Evolutionary conservation across 2,113 vertebrate species (phyloP), one percentile per base, ranked within the genome.

Genomic region (Rhinogobius similis): DNA sequence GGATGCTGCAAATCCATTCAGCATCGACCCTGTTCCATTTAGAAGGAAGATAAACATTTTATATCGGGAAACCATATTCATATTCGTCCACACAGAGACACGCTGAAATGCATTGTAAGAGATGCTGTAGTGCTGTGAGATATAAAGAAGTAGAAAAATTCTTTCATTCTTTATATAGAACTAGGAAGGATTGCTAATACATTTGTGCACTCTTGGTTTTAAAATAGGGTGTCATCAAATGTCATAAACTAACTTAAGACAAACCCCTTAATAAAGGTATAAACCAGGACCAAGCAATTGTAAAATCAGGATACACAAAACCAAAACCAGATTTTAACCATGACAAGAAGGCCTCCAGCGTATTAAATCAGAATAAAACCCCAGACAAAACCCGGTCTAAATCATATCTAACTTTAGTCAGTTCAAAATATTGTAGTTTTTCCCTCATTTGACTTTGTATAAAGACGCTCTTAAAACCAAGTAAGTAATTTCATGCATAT

Each of bases 21-120:
- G 67, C 88, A 93, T 93, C 82, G 92, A 93, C 92, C 79, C 65
- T 67, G 24, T 70, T 71, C 75, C 85, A 86, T 88, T 91, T 82
- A 75, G 80, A 74, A 18, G 16, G 58, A 81, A 69, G 86, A 90
- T 86, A 90, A 90, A 87, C 86, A 86, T 84, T 85, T 90, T 84
- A 86, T 83, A 80, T 77, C 68, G 86, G 84, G 83, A 87, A 87
- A 74, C 63, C 74, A 83, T 78, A 73, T 83, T 87, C 73, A 80
- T 58, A 58, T 58, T 58, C 7, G 16, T 58, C 55, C 55, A 58
- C 74, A 66, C 52, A 62, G 65, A 81, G 29, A n/a, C 65, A 63
- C 48, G 74, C n/a, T 70, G 75, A 68, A 81, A 82, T 74, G 76
- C 75, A 55, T 78, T 64, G 36, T 64, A 53, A 53, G 4, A 24